Evolutionary conservation across 2,797 vertebrate species (phyloP).

Genomic region (Enteromius thamalakanensis): DNA sequence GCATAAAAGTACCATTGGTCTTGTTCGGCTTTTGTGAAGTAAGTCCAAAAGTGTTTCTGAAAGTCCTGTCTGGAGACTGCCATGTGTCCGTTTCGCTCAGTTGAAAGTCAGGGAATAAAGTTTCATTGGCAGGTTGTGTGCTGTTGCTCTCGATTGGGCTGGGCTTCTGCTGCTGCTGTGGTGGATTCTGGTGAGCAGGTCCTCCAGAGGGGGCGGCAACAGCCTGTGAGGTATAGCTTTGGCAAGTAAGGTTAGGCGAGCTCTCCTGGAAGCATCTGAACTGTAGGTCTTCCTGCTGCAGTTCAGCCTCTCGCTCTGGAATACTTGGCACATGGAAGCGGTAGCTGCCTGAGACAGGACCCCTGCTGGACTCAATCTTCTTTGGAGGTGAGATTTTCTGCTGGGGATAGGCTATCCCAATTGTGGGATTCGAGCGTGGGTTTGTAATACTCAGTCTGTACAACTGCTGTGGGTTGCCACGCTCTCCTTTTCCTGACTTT

Average conservation of each 20-base stretch:
- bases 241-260: constrained; percentile 81
- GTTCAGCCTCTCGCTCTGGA: constrained; percentile 81
- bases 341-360: constrained; percentile 79
- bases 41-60: constrained; percentile 84
- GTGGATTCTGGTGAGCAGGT: constrained; percentile 70
- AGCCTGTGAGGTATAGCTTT: constrained; percentile 91
- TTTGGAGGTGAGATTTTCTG: constrained; percentile 86
- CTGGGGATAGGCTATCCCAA: constrained; percentile 89
- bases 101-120: constrained; percentile 85
- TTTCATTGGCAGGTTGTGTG: constrained; percentile 77
- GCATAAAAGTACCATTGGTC: constrained; percentile 68
- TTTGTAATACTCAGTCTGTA: constrained; percentile 86
- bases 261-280: constrained; percentile 86
- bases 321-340: constrained; percentile 84
- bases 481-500: constrained; percentile 80
- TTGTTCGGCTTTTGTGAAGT: constrained; percentile 82
- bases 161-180: constrained; percentile 70
- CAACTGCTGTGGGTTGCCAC: constrained; percentile 85
- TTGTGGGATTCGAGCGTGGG: constrained; percentile 83
- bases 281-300: constrained; percentile 82
- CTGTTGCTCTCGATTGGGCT: constrained; percentile 78
- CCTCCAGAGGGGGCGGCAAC: constrained; percentile 73
- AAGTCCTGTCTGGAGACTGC: constrained; percentile 86
- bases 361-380: constrained; percentile 78
- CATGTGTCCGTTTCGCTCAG: constrained; percentile 79